phyloP scores from a whole-genome alignment of 2,113 vertebrate species.

The Chloropsis cyanopogon region DNA sequence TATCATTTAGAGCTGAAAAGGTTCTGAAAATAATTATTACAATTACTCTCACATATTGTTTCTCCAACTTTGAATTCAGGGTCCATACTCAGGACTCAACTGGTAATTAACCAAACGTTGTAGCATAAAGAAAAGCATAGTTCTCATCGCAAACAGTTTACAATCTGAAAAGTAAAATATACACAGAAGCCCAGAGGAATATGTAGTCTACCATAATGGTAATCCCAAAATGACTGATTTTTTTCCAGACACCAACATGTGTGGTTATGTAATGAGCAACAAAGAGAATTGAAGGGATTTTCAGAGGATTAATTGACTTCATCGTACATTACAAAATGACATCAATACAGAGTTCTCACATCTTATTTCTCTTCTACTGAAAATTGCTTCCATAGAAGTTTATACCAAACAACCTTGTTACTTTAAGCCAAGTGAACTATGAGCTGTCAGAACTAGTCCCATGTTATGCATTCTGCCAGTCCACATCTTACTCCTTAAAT shows the following conservation, averaged over 20 bases:
- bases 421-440: neutral
- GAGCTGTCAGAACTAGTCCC: no score
- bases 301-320: neutral
- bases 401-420: neutral
- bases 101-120: neutral
- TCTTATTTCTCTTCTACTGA: neutral
- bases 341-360: accelerated
- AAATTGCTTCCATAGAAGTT: accelerated
- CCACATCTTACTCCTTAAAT: neutral
- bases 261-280: accelerated
- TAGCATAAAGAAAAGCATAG: neutral
- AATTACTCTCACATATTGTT: neutral
- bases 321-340: neutral
- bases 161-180: neutral
- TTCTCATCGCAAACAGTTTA: neutral
- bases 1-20: neutral
- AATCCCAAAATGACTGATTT: neutral
- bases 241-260: neutral
- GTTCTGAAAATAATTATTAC: neutral
- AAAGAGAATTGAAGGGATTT: neutral
- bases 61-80: neutral
- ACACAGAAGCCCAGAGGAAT: neutral
- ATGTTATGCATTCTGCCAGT: accelerated
- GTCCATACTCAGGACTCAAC: neutral
- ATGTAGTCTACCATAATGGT: accelerated